Percentiles rank a stretch among this genome's conserved stretches.
Evolutionary conservation across 2,113 vertebrate species (phyloP).

Genomic region (Fregata magnificens): DNA sequence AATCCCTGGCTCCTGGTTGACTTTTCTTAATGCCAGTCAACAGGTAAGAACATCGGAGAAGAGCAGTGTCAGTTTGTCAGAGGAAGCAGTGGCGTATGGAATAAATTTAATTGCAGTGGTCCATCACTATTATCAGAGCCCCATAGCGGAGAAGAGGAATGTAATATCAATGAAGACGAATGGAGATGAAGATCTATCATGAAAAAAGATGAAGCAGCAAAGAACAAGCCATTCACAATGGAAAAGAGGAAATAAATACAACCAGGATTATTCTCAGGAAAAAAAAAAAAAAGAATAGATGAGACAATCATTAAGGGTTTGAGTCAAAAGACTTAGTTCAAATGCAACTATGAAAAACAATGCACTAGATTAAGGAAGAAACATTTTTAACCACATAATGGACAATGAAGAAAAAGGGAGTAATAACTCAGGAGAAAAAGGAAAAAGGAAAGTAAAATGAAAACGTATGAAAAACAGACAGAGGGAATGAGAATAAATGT

Average conservation of each 20-base stretch:
- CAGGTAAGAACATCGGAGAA: neutral
- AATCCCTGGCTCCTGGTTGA: neutral
- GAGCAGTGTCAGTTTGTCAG: neutral
- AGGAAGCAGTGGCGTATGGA: neutral
- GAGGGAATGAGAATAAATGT: neutral
- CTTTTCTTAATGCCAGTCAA: conserved; percentile 37
- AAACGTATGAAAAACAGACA: neutral
- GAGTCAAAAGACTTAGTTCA: neutral
- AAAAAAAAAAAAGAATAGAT: neutral
- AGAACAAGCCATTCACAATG: neutral
- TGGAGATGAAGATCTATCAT: neutral
- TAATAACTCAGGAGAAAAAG: neutral
- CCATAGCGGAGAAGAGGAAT: neutral
- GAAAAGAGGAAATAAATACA: neutral
- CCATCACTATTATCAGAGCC: conserved; percentile 7
- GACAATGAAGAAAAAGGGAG: neutral
- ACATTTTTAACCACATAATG: neutral
- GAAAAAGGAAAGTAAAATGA: neutral
- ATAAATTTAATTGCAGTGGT: conserved; percentile 15
- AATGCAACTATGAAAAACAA: neutral
- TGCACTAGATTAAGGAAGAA: neutral
- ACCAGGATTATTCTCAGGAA: neutral
- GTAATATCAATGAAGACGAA: neutral
- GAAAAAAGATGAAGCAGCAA: neutral
- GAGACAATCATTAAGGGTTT: neutral